Evolutionary conservation across 2,797 vertebrate species (phyloP).

Genomic region (Characodon lateralis): DNA sequence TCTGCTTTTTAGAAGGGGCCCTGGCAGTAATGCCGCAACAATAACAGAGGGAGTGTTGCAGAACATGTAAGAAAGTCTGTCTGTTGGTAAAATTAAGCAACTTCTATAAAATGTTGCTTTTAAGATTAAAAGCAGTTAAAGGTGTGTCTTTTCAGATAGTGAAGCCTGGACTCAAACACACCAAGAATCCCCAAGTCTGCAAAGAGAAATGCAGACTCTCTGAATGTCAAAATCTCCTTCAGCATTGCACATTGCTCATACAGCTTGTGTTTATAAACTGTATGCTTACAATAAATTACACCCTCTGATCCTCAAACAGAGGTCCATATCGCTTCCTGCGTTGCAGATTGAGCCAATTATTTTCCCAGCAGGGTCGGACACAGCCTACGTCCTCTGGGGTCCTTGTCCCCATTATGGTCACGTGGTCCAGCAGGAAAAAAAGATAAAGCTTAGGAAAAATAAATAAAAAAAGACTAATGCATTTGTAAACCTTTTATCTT

Average conservation of each 20-base stretch:
- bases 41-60: slow-evolving; percentile 8
- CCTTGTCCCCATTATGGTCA: slow-evolving; percentile 54
- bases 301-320: slow-evolving; percentile 64
- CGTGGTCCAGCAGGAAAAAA: slow-evolving; percentile 31
- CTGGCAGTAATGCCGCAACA: slow-evolving; percentile 7
- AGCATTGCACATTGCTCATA: slow-evolving; percentile 20
- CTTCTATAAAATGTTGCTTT: slow-evolving; percentile 16
- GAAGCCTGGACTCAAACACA: slow-evolving; percentile 63
- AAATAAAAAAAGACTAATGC: neutral
- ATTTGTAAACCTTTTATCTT: neutral
- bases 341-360: slow-evolving; percentile 60
- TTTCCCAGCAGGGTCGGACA: slow-evolving; percentile 44
- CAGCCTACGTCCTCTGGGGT: slow-evolving; percentile 56
- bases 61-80: neutral
- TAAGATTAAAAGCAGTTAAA: neutral
- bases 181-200: slow-evolving; percentile 40
- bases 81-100: slow-evolving; percentile 16
- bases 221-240: slow-evolving; percentile 29
- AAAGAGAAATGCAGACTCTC: slow-evolving; percentile 37
- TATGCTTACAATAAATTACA: slow-evolving; percentile 27
- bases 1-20: slow-evolving; percentile 54
- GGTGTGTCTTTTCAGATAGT: slow-evolving; percentile 25
- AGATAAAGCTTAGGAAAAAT: neutral
- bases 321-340: slow-evolving; percentile 70
- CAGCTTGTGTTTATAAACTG: slow-evolving; percentile 34